Base-by-base conservation (phyloP, 2,888 invertebrate genomes). In the Eudemis profundana region DNA sequence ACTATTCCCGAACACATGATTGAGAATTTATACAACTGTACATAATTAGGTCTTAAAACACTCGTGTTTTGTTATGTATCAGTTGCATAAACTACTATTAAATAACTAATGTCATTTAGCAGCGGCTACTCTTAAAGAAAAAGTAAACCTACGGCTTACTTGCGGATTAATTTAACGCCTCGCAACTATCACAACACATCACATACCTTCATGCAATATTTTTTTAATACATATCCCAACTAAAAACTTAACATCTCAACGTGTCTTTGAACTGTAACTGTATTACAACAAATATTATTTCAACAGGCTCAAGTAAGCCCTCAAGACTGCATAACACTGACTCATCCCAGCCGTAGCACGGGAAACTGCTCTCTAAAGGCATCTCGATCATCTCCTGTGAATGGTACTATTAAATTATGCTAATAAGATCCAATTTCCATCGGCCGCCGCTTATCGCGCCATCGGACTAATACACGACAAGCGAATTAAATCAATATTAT, bases 401-500 rank as follows among this genome's bases (percentile, higher is more conserved):
- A 70, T 70, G 70, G 69, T 74, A 70, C 73, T 71, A 75, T 74
- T 76, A 64, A 76, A 74, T 76, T 80, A 83, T 77, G 79, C 71
- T 78, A 82, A 83, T 81, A 77, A 76, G 81, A 75, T 74, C 73
- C 57, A 63, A 64, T 67, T 67, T 67, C 63, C 63, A 54, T 72
- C 76, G 71, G 70, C 66, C 38, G 53, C 23, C 61, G 67, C 70
- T 62, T 80, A 78, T 78, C 81, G 65, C 51, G 33, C 65, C 66
- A 79, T 79, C 75, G 54, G 42, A 70, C 69, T 72, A 74, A 75
- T 70, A 79, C 74, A 69, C 71, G 71, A 72, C 69, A 69, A 69
- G 68, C 63, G 69, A 75, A 73, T 75, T 76, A 76, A 76, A 68
- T 68, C 79, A 81, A 81, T 82, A 77, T 74, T 78, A 82, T 80